These are phyloP conservation scores for Drosophila kurseongensis DNA, from an alignment of 1,140 invertebrate species.

Conservation along the genomic window DNA sequence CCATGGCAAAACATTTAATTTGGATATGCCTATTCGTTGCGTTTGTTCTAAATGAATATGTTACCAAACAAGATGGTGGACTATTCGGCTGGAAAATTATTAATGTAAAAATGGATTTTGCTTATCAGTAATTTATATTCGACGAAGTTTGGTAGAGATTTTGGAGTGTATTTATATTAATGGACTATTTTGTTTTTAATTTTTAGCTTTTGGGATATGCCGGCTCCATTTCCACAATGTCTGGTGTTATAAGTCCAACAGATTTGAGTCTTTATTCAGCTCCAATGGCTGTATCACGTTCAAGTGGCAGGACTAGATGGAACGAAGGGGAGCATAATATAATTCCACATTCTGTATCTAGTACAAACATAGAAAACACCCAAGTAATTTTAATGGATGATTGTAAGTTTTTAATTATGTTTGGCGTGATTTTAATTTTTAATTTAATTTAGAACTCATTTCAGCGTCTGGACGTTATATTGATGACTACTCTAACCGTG, in stretches of 20 bases:
- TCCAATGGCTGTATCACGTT: conserved; percentile 89
- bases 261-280: conserved; percentile 95
- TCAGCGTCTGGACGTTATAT: conserved; percentile 69
- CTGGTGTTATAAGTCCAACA: conserved; percentile 95
- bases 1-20: too few relatives aligned
- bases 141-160: neutral
- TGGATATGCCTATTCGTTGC: too few relatives aligned
- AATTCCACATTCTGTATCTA: conserved; percentile 90
- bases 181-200: neutral
- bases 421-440: neutral
- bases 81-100: too few relatives aligned
- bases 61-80: too few relatives aligned
- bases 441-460: conserved; percentile 6
- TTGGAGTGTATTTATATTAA: neutral
- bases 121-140: neutral
- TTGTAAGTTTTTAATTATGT: conserved; percentile 84
- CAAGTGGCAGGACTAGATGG: conserved; percentile 89
- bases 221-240: conserved; percentile 89
- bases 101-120: too few relatives aligned
- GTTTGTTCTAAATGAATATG: too few relatives aligned
- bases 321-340: conserved; percentile 98
- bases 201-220: conserved; percentile 95
- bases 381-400: conserved; percentile 90
- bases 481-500: conserved; percentile 76
- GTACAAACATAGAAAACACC: conserved; percentile 87